phyloP scores from a whole-genome alignment of 2,888 invertebrate genomes.

The Cepaea hortensis region DNA sequence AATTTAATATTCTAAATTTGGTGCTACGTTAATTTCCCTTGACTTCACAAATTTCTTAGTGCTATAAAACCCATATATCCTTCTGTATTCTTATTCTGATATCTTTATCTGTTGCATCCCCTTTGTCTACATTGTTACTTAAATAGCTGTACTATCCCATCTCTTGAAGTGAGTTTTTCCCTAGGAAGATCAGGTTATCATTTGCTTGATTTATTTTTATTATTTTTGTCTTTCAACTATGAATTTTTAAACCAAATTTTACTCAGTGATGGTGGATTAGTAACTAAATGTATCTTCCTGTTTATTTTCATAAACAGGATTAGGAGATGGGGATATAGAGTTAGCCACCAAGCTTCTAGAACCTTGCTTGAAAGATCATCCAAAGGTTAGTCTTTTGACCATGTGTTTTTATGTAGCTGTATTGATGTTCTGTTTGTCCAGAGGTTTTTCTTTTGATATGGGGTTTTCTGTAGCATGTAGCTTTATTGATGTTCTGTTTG shows the following conservation, averaged over 20 bases:
- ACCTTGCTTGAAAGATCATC: conserved; percentile 81
- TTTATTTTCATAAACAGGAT: conserved; percentile 62
- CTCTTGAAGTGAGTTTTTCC: no score
- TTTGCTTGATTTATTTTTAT: no score
- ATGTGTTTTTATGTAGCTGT: neutral
- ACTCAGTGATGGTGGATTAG: neutral
- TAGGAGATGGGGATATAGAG: conserved; percentile 86
- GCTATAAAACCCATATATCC: no score
- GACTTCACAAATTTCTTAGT: no score
- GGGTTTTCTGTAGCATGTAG: neutral
- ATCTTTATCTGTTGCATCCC: no score
- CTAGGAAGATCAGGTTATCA: no score
- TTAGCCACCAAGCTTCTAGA: conserved; percentile 85
- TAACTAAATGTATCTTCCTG: neutral
- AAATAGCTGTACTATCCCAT: no score
- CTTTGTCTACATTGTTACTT: no score
- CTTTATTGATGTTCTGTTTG: neutral
- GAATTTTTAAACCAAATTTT: neutral
- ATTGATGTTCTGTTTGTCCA: neutral
- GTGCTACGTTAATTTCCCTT: no score
- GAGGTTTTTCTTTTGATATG: neutral
- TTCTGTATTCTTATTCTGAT: no score
- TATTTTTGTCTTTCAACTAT: no score
- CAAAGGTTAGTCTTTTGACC: conserved; percentile 78
- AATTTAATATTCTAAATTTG: no score